Evolutionary conservation across 2,888 invertebrate species (phyloP), one percentile per base, ranked within the genome.

Genomic region (Drosophila kambysellisi): DNA sequence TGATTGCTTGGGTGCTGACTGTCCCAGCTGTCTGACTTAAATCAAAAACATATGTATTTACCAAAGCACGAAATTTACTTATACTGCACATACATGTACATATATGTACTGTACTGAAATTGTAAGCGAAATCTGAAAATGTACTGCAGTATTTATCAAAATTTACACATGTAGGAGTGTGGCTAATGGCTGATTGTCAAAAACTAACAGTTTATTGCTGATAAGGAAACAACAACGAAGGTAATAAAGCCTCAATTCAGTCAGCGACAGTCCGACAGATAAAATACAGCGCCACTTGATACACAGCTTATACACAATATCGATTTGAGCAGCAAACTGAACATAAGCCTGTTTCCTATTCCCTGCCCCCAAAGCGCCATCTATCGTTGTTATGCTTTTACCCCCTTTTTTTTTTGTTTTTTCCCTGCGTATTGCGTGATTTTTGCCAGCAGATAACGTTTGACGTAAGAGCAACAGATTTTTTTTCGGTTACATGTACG

Each of bases 391-490:
- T 53, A 67, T 65, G 59, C 56, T 56, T 70, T 72, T 76, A 29
- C 30, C 60, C 57, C 53, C 53, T 59, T 70, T 17, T 48, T 17
- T 48, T 62, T 20, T 48, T 35, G 50, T 20, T 48, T 35, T 46
- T 51, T 50, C 61, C 41, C 30, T 59, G 56, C 60, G 62, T 58
- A 64, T 83, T 83, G 70, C 78, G 82, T 88, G 82, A 84, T 84
- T 87, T 89, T 62, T 78, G 53, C 64, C 64, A 52, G 53, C 64
- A 67, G 84, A 89, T 84, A 84, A 68, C 88, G 90, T 71, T 90
- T 85, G 85, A 88, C 85, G 90, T 88, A 86, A 74, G 81, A 86
- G 86, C 90, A 88, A 87, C 86, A 87, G 90, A 86, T 90, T 90
- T 76, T 70, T 72, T 72, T 68, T 71, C 39, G 60, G 59, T 60